phyloP scores from a whole-genome alignment of 1,140 invertebrate species.

The Charaxes varanes region DNA sequence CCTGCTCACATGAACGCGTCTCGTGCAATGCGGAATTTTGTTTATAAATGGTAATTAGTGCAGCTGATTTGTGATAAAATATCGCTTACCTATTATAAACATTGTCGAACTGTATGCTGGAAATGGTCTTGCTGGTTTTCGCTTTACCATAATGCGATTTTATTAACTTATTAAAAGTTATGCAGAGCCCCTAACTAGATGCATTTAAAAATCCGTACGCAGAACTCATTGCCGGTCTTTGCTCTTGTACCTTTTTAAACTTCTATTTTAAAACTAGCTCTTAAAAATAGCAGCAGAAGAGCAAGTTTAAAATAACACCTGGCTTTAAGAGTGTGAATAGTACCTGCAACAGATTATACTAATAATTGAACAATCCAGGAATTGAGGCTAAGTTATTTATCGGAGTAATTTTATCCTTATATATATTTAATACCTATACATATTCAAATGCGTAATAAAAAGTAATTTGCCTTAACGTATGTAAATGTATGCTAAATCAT shows the following conservation, averaged over 20 bases:
- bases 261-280: slow-evolving; percentile 7
- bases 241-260: slow-evolving; percentile 7
- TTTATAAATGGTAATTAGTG: slow-evolving; percentile 20
- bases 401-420: neutral
- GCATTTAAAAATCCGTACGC: no score
- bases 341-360: no score
- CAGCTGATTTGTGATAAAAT: slow-evolving; percentile 22
- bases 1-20: slow-evolving; percentile 7
- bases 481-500: slow-evolving; percentile 27
- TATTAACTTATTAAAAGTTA: no score
- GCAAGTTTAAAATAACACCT: slow-evolving; percentile 17
- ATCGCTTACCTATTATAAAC: slow-evolving; percentile 12
- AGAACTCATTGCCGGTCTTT: neutral
- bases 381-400: neutral
- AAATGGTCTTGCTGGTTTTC: no score
- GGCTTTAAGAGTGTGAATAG: no score
- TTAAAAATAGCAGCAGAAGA: slow-evolving; percentile 11
- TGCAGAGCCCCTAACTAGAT: no score
- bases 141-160: no score
- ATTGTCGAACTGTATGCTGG: no score
- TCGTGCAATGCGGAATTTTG: slow-evolving; percentile 15
- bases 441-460: slow-evolving; percentile 3
- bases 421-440: neutral
- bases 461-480: slow-evolving; percentile 14
- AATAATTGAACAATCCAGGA: no score